A percentile compares a stretch with the other conserved stretches of the same genome.
These are phyloP conservation scores for Mormyrus lacerda DNA, from an alignment of 2,113 vertebrate genomes.

Conservation along the genomic window DNA sequence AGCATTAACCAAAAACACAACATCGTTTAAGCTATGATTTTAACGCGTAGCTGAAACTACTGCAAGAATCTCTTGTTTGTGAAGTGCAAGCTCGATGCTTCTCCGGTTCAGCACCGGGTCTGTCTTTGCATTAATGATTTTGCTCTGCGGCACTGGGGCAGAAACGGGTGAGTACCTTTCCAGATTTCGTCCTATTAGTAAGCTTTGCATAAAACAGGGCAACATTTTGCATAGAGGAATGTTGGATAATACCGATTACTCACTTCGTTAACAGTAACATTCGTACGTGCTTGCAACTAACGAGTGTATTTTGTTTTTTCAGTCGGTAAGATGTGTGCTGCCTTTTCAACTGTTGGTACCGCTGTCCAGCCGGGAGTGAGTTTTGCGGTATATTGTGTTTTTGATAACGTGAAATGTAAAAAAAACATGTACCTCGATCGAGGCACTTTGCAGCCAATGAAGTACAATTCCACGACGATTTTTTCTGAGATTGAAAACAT, in stretches of 20 bases:
- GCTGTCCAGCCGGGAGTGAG: not conserved
- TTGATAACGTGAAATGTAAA: not conserved
- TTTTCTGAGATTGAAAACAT: not conserved
- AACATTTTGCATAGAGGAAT: not conserved
- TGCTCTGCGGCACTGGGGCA: not conserved
- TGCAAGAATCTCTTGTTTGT: not conserved
- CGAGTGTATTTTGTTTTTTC: not conserved
- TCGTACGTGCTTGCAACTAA: not conserved
- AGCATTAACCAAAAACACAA: not conserved
- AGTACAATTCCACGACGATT: not conserved
- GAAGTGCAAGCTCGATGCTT: conserved; percentile 2
- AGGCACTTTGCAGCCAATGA: not conserved
- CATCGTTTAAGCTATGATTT: not conserved
- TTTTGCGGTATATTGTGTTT: conserved; percentile 10
- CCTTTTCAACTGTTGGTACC: not conserved
- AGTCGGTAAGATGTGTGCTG: not conserved
- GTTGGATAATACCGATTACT: not conserved
- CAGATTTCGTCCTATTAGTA: not conserved
- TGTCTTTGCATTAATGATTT: not conserved
- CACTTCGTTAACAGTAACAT: not conserved
- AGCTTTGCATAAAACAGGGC: not conserved
- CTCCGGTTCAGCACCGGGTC: not conserved
- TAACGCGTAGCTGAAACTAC: not conserved
- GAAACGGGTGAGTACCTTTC: conserved; percentile 2
- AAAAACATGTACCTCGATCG: conserved; percentile 1